A percentile compares a stretch with the other conserved stretches of the same genome.
Conservation (phyloP, 2,113 vertebrate genomes). For the Sapayoa aenigma region DNA sequence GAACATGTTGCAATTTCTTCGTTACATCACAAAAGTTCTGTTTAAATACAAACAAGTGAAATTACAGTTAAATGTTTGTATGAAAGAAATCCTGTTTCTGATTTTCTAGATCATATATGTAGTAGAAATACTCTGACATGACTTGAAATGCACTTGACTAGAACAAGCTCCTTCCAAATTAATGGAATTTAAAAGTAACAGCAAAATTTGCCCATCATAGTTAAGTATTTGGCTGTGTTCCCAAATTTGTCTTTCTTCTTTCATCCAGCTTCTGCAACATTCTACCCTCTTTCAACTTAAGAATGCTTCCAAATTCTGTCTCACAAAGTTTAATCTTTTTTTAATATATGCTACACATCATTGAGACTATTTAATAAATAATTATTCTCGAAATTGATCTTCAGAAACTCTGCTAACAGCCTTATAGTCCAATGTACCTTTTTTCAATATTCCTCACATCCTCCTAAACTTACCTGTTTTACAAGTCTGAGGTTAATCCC, state of each 20-base stretch:
- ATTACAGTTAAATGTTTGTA: background rate
- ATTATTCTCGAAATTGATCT: background rate
- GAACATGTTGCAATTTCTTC: background rate
- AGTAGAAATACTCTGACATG: background rate
- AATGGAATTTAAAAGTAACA: background rate
- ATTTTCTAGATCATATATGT: background rate
- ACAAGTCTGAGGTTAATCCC: background rate
- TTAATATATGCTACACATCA: background rate
- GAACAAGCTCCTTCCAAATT: background rate
- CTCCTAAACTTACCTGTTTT: background rate
- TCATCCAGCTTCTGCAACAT: background rate
- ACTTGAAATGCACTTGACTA: background rate
- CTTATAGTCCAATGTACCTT: background rate
- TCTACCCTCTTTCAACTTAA: background rate
- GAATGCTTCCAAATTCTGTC: background rate
- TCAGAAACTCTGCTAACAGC: background rate
- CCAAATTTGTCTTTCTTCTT: background rate
- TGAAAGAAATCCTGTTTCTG: background rate
- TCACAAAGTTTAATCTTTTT: background rate
- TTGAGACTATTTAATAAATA: background rate
- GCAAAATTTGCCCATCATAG: background rate
- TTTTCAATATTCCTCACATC: background rate
- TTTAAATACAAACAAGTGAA: background rate
- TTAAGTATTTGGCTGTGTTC: background rate
- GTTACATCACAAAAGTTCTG: background rate